Base-by-base conservation (phyloP, 2,113 vertebrate species). In the Sebastes fasciatus region DNA sequence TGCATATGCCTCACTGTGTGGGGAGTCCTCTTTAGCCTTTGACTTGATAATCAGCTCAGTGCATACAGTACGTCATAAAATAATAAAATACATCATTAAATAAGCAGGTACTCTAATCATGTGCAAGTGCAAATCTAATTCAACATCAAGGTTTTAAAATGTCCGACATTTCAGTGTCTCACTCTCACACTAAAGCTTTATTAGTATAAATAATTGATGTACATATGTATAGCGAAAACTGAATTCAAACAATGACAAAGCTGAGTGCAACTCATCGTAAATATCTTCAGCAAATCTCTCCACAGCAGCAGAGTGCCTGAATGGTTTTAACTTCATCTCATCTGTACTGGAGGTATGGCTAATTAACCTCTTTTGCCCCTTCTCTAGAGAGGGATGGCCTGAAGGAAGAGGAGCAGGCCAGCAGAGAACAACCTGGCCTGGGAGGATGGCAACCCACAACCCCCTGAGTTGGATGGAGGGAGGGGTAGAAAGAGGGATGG, bases 301-400 rank as follows among this genome's bases (percentile, higher is more conserved):
- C 17, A 17, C n/a, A 19, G 69, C 17, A 42, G 49, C 79, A 26
- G 46, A 52, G 26, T 9, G 40, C 6, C 49, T 51, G 46, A 23
- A 55, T 6, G 34, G 19, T 1, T 42, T 65, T 60, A 1, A 63
- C 66, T 62, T 75, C 14, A 63, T 26, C 63, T 86, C 54, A 57
- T 82, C 61, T 68, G 66, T 54, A 46, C 76, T 71, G 62, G 83
- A 85, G 79, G 89, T 74, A 87, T 81, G 80, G 62, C 77, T 89
- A 86, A 91, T 91, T 93, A 92, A 92, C 84, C 90, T 93, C 54
- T 40, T 55, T 52, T 78, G 74, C 62, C 86, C 46, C 71, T 40
- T 67, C 83, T 81, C 79, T 70, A 84, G 64, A 76, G 70, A 83
- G 43, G 70, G 49, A 52, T 34, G 71, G 34, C 76, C 86, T 64